A percentile compares a stretch with the other conserved stretches of the same genome.
phyloP scores from a whole-genome alignment of 2,888 invertebrate genomes.

The Limenitis camilla region DNA sequence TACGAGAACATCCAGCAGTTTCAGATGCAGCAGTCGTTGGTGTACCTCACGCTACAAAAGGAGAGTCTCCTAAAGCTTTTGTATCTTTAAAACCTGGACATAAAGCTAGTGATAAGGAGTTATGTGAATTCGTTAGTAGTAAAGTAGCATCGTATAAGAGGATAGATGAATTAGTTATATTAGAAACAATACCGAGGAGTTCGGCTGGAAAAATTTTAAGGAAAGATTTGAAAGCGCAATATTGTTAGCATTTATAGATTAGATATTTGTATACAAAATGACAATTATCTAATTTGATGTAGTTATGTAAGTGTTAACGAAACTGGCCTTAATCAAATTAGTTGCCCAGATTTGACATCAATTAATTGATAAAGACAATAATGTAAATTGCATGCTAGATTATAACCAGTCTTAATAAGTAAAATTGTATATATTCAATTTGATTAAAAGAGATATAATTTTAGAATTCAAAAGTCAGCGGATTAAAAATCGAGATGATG shows the following conservation, averaged over 20 bases:
- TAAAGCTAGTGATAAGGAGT: slow-evolving; percentile 60
- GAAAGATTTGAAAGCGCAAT: slow-evolving; percentile 67
- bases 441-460: too few species aligned
- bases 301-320: not conserved
- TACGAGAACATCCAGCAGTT: slow-evolving; percentile 83
- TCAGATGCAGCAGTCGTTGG: slow-evolving; percentile 90
- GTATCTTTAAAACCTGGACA: slow-evolving; percentile 67
- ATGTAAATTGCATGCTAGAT: too few species aligned
- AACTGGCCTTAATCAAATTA: not conserved
- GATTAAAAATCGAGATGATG: too few species aligned
- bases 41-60: slow-evolving; percentile 78
- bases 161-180: slow-evolving; percentile 79
- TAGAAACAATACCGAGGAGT: slow-evolving; percentile 83
- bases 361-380: too few species aligned
- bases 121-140: slow-evolving; percentile 77
- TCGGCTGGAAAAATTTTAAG: slow-evolving; percentile 86
- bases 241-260: slow-evolving; percentile 30
- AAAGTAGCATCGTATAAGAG: slow-evolving; percentile 86
- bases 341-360: too few species aligned
- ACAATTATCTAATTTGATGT: not conserved
- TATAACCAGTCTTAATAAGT: too few species aligned
- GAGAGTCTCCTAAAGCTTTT: slow-evolving; percentile 87
- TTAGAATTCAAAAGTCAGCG: too few species aligned
- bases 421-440: too few species aligned
- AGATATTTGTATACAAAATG: not conserved